Conservation (phyloP, 37 sponge, comb jelly and placozoan species). For the Chondrilla cf. caribensis region DNA sequence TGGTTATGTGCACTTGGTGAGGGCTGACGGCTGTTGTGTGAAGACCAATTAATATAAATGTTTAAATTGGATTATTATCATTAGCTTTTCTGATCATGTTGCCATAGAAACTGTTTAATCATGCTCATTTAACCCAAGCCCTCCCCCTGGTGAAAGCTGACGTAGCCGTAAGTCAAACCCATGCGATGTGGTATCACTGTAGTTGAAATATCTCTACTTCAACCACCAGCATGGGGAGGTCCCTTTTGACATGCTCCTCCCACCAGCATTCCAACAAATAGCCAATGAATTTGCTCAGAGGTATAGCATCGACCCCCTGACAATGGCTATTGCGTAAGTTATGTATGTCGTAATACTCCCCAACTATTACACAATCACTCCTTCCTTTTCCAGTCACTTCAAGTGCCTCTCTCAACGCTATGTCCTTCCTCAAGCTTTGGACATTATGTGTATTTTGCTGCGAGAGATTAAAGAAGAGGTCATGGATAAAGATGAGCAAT, state of each 20-base stretch:
- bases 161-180: not conserved
- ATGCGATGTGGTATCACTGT: too few species aligned
- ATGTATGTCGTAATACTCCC: not conserved
- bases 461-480: slow-evolving; percentile 39
- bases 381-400: slow-evolving; percentile 47
- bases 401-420: slow-evolving; percentile 62
- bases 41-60: too few species aligned
- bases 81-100: too few species aligned
- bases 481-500: slow-evolving; percentile 6
- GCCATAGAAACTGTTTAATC: slow-evolving; percentile 61
- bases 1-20: too few species aligned
- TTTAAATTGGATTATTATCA: too few species aligned
- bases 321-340: slow-evolving; percentile 69
- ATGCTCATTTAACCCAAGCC: slow-evolving; percentile 33
- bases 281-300: slow-evolving; percentile 72
- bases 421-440: slow-evolving; percentile 42
- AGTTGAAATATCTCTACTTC: not conserved
- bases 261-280: slow-evolving; percentile 50
- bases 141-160: slow-evolving; percentile 26
- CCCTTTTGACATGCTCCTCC: slow-evolving; percentile 40
- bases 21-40: too few species aligned
- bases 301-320: slow-evolving; percentile 68
- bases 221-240: slow-evolving; percentile 1
- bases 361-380: not conserved
- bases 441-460: slow-evolving; percentile 52